Conservation (phyloP, 2,113 vertebrate genomes). For the Malurus elegans region DNA sequence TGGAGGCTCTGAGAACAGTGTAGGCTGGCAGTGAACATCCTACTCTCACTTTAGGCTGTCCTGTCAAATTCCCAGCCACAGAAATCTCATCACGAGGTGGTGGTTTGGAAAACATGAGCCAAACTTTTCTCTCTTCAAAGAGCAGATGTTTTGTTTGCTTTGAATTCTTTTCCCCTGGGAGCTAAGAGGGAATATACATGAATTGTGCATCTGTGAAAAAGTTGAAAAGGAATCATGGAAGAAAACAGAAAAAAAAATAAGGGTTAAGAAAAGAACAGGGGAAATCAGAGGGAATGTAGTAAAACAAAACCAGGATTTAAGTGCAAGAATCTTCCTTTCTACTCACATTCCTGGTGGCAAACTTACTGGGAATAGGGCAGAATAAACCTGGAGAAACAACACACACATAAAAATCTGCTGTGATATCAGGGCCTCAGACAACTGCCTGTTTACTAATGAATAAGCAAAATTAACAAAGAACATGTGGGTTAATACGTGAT, state of each 20-base stretch:
- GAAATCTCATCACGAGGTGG: background rate
- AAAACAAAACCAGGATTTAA: background rate
- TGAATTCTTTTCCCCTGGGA: background rate
- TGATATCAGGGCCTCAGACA: background rate
- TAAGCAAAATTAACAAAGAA: background rate
- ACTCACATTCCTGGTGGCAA: accelerated
- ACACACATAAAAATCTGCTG: background rate
- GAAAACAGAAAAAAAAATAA: background rate
- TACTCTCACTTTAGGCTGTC: background rate
- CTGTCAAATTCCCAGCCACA: background rate
- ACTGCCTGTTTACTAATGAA: background rate
- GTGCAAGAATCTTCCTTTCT: background rate
- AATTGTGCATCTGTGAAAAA: background rate
- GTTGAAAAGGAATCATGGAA: background rate
- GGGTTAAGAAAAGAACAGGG: background rate
- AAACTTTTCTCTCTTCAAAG: background rate
- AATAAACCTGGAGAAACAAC: background rate
- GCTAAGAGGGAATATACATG: background rate
- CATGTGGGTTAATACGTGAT: accelerated
- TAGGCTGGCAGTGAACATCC: background rate
- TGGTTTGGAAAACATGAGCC: background rate
- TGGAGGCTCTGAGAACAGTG: background rate
- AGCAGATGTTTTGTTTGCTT: background rate
- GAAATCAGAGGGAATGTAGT: background rate
- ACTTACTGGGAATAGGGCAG: background rate